Base-by-base conservation (phyloP, 2,888 invertebrate genomes). In the Caradrina clavipalpis region DNA sequence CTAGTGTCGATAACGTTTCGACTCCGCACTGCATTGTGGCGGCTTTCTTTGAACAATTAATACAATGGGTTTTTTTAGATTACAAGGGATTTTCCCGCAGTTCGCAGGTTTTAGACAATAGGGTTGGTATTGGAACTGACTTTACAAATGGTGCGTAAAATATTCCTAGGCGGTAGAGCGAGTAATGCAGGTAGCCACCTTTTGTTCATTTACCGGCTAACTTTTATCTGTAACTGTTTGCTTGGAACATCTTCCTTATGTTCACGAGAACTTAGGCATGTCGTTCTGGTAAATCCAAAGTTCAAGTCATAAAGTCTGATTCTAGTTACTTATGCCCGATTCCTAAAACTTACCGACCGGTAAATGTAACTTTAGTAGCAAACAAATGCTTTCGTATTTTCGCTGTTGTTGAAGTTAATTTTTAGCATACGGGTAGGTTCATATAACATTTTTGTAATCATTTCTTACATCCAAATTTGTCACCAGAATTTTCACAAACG, bases 91-190 rank as follows among this genome's bases (percentile, higher is more conserved):
- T 89, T 92, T 89, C 88, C 83, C 77, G 86, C 70, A 89, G 84
- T 89, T 89, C 81, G 84, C 88, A 85, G 78, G 71, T 47, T 81
- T 81, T 73, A 89, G 80, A 92, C 91, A 92, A 92, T 85, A 74
- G 82, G n/a, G 56, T 72, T 66, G 68, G 39, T 13, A 17, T 45
- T 17, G 17, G 63, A 45, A 42, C 76, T 81, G 80, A 83, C 76
- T 85, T 85, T 39, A 83, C 80, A 85, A 87, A 75, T 83, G 83
- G 80, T 71, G 77, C 69, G 77, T 75, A 78, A 71, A 76, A 78
- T 80, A 77, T 68, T 82, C 55, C 65, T 73, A 78, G 62, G 60
- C 62, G 62, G 63, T 31, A 62, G 64, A 49, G 55, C 61, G 76
- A 80, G 82, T 81, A 85, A 85, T 76, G 83, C 90, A 90, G 90